phyloP scores from a whole-genome alignment of 2,888 invertebrate species.

The Habroteleia sp. region DNA sequence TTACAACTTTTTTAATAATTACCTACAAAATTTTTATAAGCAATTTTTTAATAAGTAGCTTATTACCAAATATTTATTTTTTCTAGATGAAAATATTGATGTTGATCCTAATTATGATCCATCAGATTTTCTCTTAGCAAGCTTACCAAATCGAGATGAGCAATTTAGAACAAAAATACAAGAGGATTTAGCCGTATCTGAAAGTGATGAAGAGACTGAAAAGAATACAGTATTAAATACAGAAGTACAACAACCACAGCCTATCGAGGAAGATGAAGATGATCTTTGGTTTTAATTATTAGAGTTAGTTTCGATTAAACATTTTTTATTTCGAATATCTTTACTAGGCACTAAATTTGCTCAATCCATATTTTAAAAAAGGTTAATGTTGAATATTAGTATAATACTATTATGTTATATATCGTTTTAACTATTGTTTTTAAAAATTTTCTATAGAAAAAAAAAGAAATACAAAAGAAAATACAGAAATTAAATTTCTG shows the following conservation, averaged over 20 bases:
- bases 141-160: conserved; percentile 78
- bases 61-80: not conserved
- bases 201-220: conserved; percentile 86
- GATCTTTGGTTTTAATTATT: conserved; percentile 85
- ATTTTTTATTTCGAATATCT: too few species aligned
- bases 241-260: conserved; percentile 69
- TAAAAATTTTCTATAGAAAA: too few species aligned
- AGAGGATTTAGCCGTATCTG: conserved; percentile 89
- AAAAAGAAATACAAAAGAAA: too few species aligned
- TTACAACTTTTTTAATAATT: not conserved
- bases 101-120: conserved; percentile 93
- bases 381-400: too few species aligned
- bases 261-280: conserved; percentile 81
- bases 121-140: conserved; percentile 89
- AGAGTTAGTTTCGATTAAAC: too few species aligned
- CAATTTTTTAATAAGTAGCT: too few species aligned
- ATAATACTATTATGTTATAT: too few species aligned
- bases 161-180: conserved; percentile 84
- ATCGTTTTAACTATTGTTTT: too few species aligned
- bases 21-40: conserved; percentile 15
- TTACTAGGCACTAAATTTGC: too few species aligned
- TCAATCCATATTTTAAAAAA: too few species aligned
- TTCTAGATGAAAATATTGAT: conserved; percentile 85
- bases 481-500: too few species aligned
- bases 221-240: conserved; percentile 69